Evolutionary conservation across 2,888 invertebrate genomes (phyloP).

Genomic region (Drosophila hamatofila): DNA sequence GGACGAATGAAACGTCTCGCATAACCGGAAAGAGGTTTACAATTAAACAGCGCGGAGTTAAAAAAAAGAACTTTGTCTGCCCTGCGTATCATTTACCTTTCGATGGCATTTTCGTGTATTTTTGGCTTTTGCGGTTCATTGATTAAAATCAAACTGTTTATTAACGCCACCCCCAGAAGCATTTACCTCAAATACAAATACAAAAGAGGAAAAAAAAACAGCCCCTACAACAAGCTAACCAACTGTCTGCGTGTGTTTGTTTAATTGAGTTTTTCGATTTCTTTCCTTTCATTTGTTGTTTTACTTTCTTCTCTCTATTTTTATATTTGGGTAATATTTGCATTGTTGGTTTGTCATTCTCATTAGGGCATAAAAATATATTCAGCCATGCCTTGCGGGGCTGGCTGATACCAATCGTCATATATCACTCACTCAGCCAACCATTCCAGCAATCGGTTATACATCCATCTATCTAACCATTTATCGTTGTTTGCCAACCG

Average conservation of each 20-base stretch:
- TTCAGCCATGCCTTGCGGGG: constrained; percentile 14
- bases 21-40: constrained; percentile 65
- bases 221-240: constrained; percentile 23
- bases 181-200: constrained; percentile 1
- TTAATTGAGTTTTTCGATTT: constrained; percentile 74
- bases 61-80: constrained; percentile 43
- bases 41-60: constrained; percentile 56
- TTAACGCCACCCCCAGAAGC: constrained; percentile 52
- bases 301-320: constrained; percentile 6
- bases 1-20: constrained; percentile 27
- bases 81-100: constrained; percentile 41
- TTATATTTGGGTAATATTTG: constrained; percentile 49
- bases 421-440: constrained; percentile 54
- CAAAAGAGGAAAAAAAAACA: background rate
- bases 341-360: constrained; percentile 79
- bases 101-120: constrained; percentile 68
- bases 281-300: constrained; percentile 33
- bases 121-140: constrained; percentile 78
- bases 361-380: constrained; percentile 60
- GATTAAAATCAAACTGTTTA: constrained; percentile 81
- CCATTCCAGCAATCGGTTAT: constrained; percentile 22
- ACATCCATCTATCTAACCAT: constrained; percentile 41
- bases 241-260: constrained; percentile 65
- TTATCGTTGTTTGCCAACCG: constrained; percentile 50
- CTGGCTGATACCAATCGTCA: constrained; percentile 63